phyloP scores from a whole-genome alignment of 1,140 invertebrate species.

The Drosophila seguyi region DNA sequence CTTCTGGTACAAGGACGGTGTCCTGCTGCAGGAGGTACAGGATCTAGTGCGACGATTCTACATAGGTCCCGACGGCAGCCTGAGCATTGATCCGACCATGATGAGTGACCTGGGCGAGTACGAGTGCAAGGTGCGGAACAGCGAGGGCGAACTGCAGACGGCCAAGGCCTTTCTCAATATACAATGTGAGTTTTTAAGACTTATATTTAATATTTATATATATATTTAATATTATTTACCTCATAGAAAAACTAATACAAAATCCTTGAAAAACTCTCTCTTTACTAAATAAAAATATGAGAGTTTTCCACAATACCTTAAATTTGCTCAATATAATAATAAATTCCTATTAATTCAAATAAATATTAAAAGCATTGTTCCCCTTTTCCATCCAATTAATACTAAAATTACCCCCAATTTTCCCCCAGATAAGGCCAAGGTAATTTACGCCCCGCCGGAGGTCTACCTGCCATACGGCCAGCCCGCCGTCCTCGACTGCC shows the following conservation, averaged over 20 bases:
- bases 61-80: slow-evolving; percentile 89
- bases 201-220: too few species aligned
- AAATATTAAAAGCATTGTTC: neutral
- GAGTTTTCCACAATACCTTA: neutral
- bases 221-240: too few species aligned
- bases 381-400: too few species aligned
- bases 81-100: slow-evolving; percentile 90
- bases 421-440: slow-evolving; percentile 94
- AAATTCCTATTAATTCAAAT: neutral
- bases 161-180: slow-evolving; percentile 96
- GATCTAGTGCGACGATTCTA: slow-evolving; percentile 88
- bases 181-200: slow-evolving; percentile 91
- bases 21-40: slow-evolving; percentile 87
- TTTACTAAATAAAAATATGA: neutral
- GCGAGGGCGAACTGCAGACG: slow-evolving; percentile 92
- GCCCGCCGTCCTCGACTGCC: slow-evolving; percentile 95
- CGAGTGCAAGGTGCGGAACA: slow-evolving; percentile 93
- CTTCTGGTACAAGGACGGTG: slow-evolving; percentile 90
- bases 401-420: too few species aligned
- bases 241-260: neutral
- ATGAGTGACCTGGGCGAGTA: slow-evolving; percentile 95
- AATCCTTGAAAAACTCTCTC: neutral
- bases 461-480: slow-evolving; percentile 95
- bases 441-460: slow-evolving; percentile 94
- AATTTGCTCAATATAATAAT: too few species aligned